Conservation (phyloP, 2,888 invertebrate genomes). For the Trachelus stipa region DNA sequence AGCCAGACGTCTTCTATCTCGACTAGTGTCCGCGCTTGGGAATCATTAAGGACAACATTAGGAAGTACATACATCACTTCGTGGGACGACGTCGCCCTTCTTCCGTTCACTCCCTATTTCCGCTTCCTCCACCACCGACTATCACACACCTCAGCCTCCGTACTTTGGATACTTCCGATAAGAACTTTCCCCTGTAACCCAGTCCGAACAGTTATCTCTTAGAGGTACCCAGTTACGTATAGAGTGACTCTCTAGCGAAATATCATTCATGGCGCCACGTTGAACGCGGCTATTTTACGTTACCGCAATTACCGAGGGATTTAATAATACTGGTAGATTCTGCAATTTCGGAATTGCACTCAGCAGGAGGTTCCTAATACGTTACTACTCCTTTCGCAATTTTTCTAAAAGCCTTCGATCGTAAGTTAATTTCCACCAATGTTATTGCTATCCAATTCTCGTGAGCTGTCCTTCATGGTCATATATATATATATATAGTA, state of each 20-base stretch:
- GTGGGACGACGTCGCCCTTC: conserved; percentile 34
- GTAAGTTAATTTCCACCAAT: conserved; percentile 3
- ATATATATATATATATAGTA: neutral
- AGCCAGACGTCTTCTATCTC: conserved; percentile 16
- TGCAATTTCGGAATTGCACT: neutral
- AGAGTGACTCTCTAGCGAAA: neutral
- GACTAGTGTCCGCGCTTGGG: conserved; percentile 20
- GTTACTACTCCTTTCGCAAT: neutral
- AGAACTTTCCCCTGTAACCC: neutral
- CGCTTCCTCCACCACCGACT: neutral
- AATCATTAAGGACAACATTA: conserved; percentile 41
- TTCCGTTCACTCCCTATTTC: conserved; percentile 33
- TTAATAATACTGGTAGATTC: neutral
- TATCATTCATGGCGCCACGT: neutral
- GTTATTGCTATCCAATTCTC: neutral
- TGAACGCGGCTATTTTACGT: neutral
- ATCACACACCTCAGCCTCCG: neutral
- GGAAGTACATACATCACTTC: conserved; percentile 34
- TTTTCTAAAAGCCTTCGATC: conserved; percentile 10
- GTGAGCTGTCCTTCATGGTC: neutral
- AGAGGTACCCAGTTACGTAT: neutral
- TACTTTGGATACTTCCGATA: neutral
- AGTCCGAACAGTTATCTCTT: neutral
- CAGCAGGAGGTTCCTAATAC: neutral
- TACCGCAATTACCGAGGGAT: neutral